A percentile compares a stretch with the other conserved stretches of the same genome.
Conservation (phyloP, 2,888 invertebrate genomes). For the Sphaerolaimus hirsutus region DNA sequence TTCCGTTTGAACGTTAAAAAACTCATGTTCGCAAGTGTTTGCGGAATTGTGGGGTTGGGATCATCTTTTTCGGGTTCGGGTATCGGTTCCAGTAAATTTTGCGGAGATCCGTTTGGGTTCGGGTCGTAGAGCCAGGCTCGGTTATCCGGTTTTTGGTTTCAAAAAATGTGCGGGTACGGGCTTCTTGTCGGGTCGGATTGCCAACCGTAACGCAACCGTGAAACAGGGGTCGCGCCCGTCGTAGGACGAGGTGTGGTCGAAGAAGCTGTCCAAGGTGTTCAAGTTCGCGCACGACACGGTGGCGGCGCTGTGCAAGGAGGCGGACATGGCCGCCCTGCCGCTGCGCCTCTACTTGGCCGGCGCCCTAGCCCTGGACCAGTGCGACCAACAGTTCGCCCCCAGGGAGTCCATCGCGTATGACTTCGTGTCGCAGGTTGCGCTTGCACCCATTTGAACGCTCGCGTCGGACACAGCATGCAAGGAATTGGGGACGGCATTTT, state of each 20-base stretch:
- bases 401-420: conserved; percentile 93
- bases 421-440: conserved; percentile 56
- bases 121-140: too few relatives aligned
- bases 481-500: too few relatives aligned
- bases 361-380: conserved; percentile 45
- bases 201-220: too few relatives aligned
- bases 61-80: too few relatives aligned
- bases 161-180: too few relatives aligned
- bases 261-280: conserved; percentile 89
- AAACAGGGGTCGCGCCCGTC: too few relatives aligned
- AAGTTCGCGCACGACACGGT: conserved; percentile 92
- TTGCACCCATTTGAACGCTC: conserved; percentile 63
- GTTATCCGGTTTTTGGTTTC: too few relatives aligned
- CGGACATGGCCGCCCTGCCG: conserved; percentile 74
- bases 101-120: too few relatives aligned
- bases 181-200: too few relatives aligned
- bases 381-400: conserved; percentile 53
- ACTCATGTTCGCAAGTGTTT: not conserved
- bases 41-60: too few relatives aligned
- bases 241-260: conserved; percentile 86
- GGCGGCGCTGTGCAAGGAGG: conserved; percentile 60
- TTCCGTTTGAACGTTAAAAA: not conserved
- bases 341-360: conserved; percentile 80
- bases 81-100: too few relatives aligned
- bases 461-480: too few relatives aligned